Evolutionary conservation across 2,113 vertebrate genomes (phyloP).

Genomic region (Tyto alba): DNA sequence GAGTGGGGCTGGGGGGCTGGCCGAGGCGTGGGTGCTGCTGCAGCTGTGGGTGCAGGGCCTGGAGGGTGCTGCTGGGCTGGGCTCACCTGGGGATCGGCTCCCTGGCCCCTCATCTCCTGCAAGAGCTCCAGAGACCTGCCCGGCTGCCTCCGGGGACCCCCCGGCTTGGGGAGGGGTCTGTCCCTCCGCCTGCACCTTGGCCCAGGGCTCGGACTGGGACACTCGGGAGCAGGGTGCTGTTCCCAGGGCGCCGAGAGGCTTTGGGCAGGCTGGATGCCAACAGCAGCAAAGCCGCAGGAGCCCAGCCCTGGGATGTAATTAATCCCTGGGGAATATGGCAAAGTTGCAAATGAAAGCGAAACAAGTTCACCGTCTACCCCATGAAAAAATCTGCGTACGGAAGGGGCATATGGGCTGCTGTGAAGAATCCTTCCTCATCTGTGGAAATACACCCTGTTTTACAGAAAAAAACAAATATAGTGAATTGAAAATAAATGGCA

Average conservation of each 20-base stretch:
- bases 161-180: neutral
- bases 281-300: neutral
- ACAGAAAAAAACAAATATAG: constrained; percentile 50
- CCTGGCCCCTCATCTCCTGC: accelerated
- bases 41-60: neutral
- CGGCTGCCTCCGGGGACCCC: accelerated
- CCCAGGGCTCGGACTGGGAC: accelerated
- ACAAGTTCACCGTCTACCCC: neutral
- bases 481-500: constrained; percentile 69
- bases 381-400: neutral
- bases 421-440: neutral
- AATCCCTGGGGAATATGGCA: neutral
- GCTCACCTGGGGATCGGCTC: neutral
- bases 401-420: neutral
- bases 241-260: neutral
- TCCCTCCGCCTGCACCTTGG: neutral
- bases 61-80: neutral
- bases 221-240: accelerated
- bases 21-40: neutral
- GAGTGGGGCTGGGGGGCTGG: neutral
- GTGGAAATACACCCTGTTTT: neutral
- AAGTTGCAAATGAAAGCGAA: neutral
- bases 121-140: accelerated
- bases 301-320: neutral
- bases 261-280: neutral